Base-by-base conservation (phyloP, 2,888 invertebrate species). In the Hirtodrosophila trivittata region DNA sequence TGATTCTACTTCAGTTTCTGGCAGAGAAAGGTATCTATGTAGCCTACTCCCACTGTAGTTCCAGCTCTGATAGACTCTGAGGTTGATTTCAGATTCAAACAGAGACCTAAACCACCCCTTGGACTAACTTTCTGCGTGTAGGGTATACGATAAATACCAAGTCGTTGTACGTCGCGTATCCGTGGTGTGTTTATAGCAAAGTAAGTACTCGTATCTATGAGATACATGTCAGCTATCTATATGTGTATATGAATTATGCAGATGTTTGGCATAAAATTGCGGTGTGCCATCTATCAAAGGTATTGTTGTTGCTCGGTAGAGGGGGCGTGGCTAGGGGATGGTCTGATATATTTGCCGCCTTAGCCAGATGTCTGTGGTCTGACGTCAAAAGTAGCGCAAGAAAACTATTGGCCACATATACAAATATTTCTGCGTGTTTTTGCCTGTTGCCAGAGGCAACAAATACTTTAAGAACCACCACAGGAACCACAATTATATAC, bases 331-430 rank as follows among this genome's bases (percentile, higher is more conserved):
- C 41, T 3, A 26, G 21, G 41, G 25, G 26, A 0, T 41, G 26
- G 8, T 28, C 1, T n/a, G 9, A 28, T 41, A 41, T 25, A 25
- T 12, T 12, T n/a, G 9, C 39, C 25, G 39, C 54, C 39, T 55
- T 32, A 56, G 62, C 77, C 83, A 86, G 80, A 86, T 83, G 83
- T 75, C 54, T 57, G 54, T 57, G 25, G 50, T 50, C 69, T 74
- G 81, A 81, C 81, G 80, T 81, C 77, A 80, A 67, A 60, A 43
- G 14, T 30, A 49, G 28, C 35, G 45, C 38, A 49, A 59, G 26
- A 32, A 51, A 56, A 50, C 42, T 63, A 35, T 59, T 64, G 65
- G 42, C 50, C 46, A 26, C 39, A 46, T 55, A 57, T 5, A 28
- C 9, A 9, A 28, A 49, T 65, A 49, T 45, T 64, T 49, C 43